A percentile compares a stretch with the other conserved stretches of the same genome.
Conservation (phyloP, 2,888 invertebrate genomes). For the Drosophila conformis region DNA sequence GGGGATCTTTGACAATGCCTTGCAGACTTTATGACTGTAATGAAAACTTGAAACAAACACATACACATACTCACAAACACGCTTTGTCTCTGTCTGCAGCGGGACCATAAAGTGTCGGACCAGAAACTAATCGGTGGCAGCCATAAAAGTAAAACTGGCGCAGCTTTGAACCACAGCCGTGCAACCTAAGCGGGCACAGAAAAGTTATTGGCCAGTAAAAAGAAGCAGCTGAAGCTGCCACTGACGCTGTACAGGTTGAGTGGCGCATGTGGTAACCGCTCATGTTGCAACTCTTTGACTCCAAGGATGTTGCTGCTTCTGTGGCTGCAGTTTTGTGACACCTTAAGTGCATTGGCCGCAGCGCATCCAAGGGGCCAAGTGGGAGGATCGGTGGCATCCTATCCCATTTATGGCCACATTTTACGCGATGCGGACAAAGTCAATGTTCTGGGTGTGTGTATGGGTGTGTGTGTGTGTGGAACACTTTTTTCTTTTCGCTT, state of each 20-base stretch:
- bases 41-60: constrained; percentile 2
- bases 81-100: constrained; percentile 5
- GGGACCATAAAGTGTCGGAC: constrained; percentile 58
- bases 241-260: constrained; percentile 24
- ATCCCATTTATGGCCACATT: constrained; percentile 66
- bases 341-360: constrained; percentile 72
- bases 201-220: constrained; percentile 57
- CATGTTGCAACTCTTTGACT: constrained; percentile 21
- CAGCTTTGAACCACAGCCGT: constrained; percentile 31
- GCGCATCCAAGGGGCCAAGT: not conserved
- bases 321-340: constrained; percentile 58
- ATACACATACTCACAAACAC: not conserved
- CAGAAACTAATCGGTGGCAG: constrained; percentile 72
- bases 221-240: constrained; percentile 5
- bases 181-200: constrained; percentile 11
- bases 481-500: not conserved
- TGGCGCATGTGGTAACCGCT: constrained; percentile 64
- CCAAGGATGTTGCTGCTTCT: constrained; percentile 30
- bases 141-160: constrained; percentile 56
- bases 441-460: not conserved
- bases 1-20: constrained; percentile 11
- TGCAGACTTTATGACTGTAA: constrained; percentile 34
- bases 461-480: not conserved
- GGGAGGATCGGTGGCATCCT: constrained; percentile 8
- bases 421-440: constrained; percentile 49